A percentile compares a stretch with the other conserved stretches of the same genome.
phyloP scores from a whole-genome alignment of 2,113 vertebrate genomes.

The Mesocricetus auratus region DNA sequence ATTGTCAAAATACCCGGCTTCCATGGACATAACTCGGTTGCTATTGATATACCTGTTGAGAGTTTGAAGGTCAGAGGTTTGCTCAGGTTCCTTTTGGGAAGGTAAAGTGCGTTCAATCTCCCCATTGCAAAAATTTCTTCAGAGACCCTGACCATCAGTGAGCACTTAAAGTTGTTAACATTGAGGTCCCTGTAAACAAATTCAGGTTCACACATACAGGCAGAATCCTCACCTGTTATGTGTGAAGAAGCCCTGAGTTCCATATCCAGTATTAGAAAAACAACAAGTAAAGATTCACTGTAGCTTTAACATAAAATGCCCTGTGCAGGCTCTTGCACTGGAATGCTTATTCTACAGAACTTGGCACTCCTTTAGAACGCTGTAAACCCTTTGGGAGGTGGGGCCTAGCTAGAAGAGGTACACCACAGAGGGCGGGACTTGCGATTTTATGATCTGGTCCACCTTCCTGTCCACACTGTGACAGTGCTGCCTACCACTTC shows the following conservation, averaged over 20 bases:
- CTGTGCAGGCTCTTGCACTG: no score
- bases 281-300: neutral
- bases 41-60: slow-evolving; percentile 92
- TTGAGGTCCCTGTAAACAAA: neutral
- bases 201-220: neutral
- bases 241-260: neutral
- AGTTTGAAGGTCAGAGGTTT: slow-evolving; percentile 48
- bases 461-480: neutral
- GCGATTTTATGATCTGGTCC: neutral
- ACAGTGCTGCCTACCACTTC: neutral
- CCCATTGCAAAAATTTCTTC: neutral
- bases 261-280: neutral
- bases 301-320: neutral
- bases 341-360: neutral
- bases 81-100: neutral
- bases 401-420: neutral
- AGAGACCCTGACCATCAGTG: neutral
- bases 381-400: neutral
- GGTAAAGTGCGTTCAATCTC: neutral
- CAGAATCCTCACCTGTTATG: neutral
- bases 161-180: neutral
- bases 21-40: slow-evolving; percentile 93
- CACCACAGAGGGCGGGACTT: neutral
- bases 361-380: neutral
- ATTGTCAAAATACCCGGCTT: slow-evolving; percentile 94